Evolutionary conservation across 2,888 invertebrate genomes (phyloP).

Genomic region (Vannuccia rotundouncinata): DNA sequence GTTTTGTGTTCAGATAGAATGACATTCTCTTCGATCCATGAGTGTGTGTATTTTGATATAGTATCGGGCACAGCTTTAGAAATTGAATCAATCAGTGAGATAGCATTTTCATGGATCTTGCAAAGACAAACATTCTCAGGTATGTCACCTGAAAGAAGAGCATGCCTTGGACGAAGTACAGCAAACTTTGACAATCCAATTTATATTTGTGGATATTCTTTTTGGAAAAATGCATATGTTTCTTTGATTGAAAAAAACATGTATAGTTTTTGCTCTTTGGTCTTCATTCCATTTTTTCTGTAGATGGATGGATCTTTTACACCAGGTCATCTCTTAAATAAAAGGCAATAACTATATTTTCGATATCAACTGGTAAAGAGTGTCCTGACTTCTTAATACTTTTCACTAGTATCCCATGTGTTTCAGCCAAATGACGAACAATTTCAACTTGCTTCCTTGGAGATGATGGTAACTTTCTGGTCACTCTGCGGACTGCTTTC

Average conservation of each 20-base stretch:
- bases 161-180: constrained; percentile 4
- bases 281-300: background rate
- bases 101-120: constrained; percentile 15
- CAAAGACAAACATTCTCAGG: constrained; percentile 26
- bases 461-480: constrained; percentile 1
- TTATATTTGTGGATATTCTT: constrained; percentile 20
- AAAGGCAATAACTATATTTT: constrained; percentile 11
- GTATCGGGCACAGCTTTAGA: constrained; percentile 19
- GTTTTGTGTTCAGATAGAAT: constrained; percentile 23
- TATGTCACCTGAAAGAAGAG: constrained; percentile 24
- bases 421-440: constrained; percentile 21
- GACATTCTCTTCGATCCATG: constrained; percentile 13
- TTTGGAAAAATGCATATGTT: constrained; percentile 10
- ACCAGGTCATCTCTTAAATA: constrained; percentile 24
- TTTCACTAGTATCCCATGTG: constrained; percentile 26
- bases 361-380: constrained; percentile 15
- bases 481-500: background rate
- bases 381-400: constrained; percentile 15
- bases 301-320: constrained; percentile 16
- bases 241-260: constrained; percentile 21
- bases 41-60: constrained; percentile 16
- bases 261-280: constrained; percentile 19
- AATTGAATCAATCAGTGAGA: constrained; percentile 15
- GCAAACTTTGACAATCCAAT: constrained; percentile 26
- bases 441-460: constrained; percentile 12